Conservation (phyloP, 2,797 vertebrate species). For the Falco biarmicus region DNA sequence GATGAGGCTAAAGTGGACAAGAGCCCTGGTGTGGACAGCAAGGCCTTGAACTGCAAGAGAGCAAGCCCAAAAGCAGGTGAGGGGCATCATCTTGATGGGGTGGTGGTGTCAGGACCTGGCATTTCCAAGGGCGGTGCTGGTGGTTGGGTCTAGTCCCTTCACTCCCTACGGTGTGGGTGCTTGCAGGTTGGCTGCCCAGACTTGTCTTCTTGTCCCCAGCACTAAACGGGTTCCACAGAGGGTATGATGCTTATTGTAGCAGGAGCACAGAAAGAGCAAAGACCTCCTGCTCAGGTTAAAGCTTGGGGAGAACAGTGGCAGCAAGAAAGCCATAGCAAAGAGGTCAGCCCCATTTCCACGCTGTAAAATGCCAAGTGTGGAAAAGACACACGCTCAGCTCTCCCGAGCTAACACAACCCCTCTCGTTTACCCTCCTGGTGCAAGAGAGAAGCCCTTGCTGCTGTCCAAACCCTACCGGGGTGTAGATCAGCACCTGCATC, state of each 20-base stretch:
- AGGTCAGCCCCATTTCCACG: neutral
- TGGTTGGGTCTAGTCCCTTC: neutral
- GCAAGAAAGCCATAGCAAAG: neutral
- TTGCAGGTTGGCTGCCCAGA: neutral
- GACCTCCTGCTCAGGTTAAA: neutral
- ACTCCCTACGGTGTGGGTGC: neutral
- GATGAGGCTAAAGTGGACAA: constrained; percentile 85
- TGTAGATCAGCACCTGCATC: neutral
- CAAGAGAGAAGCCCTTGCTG: neutral
- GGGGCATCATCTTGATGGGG: neutral
- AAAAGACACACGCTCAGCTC: neutral
- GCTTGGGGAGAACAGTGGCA: neutral
- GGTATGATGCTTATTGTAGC: neutral
- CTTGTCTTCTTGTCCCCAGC: neutral
- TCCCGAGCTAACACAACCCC: neutral
- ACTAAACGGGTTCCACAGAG: neutral
- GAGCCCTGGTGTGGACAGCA: constrained; percentile 76
- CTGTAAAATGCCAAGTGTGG: neutral
- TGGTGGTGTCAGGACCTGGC: neutral
- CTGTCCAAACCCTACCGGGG: neutral
- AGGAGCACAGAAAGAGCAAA: neutral
- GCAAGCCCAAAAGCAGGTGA: constrained; percentile 93
- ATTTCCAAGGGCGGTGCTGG: neutral
- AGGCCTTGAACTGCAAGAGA: constrained; percentile 86
- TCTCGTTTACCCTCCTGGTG: neutral